Base-by-base conservation (phyloP, 2,888 invertebrate genomes). In the Alviniconcha strummeri region DNA sequence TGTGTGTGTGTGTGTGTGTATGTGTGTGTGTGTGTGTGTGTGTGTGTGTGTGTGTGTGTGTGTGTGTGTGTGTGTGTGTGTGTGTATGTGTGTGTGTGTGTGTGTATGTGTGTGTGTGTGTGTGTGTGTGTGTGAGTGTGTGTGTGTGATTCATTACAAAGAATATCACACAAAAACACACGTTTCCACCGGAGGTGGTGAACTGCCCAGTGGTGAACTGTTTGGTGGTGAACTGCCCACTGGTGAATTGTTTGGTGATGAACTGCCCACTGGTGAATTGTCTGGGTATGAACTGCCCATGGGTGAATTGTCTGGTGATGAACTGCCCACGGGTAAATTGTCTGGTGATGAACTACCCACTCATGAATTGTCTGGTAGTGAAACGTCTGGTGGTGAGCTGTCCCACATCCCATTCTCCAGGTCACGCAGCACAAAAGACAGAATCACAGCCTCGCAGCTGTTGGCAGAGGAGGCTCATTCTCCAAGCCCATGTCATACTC, bases 401-500 rank as follows among this genome's bases (percentile, higher is more conserved):
- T 36, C 36, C 36, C 36, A 36, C 36, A 36, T 3, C 36, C 36
- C 36, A 36, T 36, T 36, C 36, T 36, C 36, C 36, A 36, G 36
- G 36, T 36, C 36, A 36, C 36, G 36, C 36, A 36, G 36, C 3
- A 3, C 36, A 36, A 36, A 36, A 36, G 36, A 36, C 36, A 36
- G 36, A 36, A 36, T 80, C 69, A 80, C 17, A 80, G 55, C 19
- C 54, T 80, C 9, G 79, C 13, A 6, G 56, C 9, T 19, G n/a
- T 0, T 9, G 82, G 77, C 69, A 82, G 15, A 0, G 82, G 82
- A 55, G 82, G 82, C 56, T 82, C 82, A 56, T 77, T 19, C 52
- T 81, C 64, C 36, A 90, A 84, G 0, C 88, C 90, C 69, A 86
- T 75, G 74, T 90, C 90, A 80, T 89, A 91, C 77, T 90, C 87